Percentiles rank a stretch among this genome's conserved stretches.
Evolutionary conservation across 2,797 vertebrate genomes (phyloP).

Genomic region (Intellagama lesueurii): DNA sequence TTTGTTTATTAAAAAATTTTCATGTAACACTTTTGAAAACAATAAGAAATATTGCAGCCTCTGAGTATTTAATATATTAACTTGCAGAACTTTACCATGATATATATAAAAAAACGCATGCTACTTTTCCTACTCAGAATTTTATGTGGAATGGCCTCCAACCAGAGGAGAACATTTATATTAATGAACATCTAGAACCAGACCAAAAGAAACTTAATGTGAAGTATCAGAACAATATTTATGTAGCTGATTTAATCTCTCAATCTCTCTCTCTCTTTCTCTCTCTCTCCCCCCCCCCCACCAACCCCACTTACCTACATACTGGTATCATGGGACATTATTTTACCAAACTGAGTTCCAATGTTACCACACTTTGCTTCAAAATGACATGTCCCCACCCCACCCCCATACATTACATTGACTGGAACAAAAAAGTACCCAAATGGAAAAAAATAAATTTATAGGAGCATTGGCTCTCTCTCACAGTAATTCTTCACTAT

Average conservation of each 20-base stretch:
- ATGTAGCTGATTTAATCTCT: too few relatives aligned
- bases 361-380: not conserved
- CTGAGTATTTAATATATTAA: not conserved
- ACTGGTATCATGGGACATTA: not conserved
- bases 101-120: not conserved
- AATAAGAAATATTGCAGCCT: not conserved
- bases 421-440: not conserved
- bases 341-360: not conserved
- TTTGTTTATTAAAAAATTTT: not conserved
- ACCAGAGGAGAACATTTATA: too few relatives aligned
- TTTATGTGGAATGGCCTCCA: too few relatives aligned
- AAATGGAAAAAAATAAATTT: not conserved
- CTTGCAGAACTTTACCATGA: not conserved
- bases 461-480: too few relatives aligned
- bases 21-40: not conserved
- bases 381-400: not conserved
- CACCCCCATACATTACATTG: not conserved
- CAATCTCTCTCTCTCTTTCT: too few relatives aligned
- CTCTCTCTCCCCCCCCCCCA: too few relatives aligned
- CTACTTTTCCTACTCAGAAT: not conserved
- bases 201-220: too few relatives aligned
- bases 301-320: too few relatives aligned
- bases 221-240: too few relatives aligned
- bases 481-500: too few relatives aligned
- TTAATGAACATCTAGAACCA: too few relatives aligned